Evolutionary conservation across 2,797 vertebrate genomes (phyloP).

Genomic region (Gorsachius magnificus): DNA sequence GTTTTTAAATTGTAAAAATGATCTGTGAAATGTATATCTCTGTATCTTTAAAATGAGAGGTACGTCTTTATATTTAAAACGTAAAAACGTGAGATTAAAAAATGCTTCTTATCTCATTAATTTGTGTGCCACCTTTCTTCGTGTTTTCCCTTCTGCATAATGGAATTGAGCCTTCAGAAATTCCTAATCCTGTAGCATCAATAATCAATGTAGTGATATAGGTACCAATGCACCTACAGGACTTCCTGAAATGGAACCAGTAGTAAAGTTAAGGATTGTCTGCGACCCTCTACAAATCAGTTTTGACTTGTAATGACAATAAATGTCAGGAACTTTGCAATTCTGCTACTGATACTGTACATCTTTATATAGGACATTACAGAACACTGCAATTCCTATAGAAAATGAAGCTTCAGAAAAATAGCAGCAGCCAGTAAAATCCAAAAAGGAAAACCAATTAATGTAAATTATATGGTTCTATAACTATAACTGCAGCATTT

Average conservation of each 20-base stretch:
- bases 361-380: not conserved
- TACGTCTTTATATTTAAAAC: not conserved
- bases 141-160: not conserved
- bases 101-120: not conserved
- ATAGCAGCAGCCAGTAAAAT: not conserved
- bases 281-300: not conserved
- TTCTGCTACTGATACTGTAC: not conserved
- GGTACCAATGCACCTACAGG: not conserved
- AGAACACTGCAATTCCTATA: not conserved
- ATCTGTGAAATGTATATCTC: not conserved
- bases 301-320: not conserved
- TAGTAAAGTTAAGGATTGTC: not conserved
- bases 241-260: not conserved
- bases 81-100: not conserved
- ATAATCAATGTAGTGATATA: not conserved
- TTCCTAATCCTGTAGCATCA: not conserved
- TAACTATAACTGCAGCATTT: not conserved
- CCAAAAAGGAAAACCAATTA: constrained; percentile 15
- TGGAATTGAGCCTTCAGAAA: not conserved
- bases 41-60: not conserved
- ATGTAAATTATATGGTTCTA: not conserved
- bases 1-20: not conserved
- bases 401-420: not conserved
- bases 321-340: not conserved
- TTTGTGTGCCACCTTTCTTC: not conserved